Evolutionary conservation across 2,797 vertebrate genomes (phyloP).

Genomic region (Acipenser ruthenus): DNA sequence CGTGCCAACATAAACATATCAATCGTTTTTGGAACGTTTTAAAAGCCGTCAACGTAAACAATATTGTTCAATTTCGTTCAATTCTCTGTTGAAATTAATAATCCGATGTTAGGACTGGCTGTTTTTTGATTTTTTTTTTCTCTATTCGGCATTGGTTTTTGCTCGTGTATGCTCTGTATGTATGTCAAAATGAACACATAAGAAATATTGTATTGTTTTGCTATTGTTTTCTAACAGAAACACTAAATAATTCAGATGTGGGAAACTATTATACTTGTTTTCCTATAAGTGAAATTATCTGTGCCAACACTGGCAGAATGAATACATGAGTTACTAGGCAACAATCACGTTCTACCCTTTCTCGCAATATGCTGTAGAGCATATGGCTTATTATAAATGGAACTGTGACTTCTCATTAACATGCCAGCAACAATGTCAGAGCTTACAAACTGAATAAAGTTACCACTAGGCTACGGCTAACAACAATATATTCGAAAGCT

Average conservation of each 20-base stretch:
- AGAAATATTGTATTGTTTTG: constrained; percentile 52
- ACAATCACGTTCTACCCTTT: constrained; percentile 89
- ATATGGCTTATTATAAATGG: constrained; percentile 84
- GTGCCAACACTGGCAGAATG: constrained; percentile 84
- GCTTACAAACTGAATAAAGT: constrained; percentile 44
- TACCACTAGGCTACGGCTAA: not conserved
- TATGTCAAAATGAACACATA: constrained; percentile 24
- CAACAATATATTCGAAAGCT: no score
- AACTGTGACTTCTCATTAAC: constrained; percentile 80
- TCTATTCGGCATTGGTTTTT: not conserved
- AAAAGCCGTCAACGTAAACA: no score
- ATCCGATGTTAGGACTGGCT: no score
- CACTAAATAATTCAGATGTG: constrained; percentile 87
- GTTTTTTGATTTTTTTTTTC: no score
- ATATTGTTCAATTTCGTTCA: no score
- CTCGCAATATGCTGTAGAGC: constrained; percentile 76
- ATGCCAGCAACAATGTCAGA: constrained; percentile 77
- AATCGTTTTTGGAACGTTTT: no score
- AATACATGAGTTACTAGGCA: constrained; percentile 93
- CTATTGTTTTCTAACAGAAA: constrained; percentile 91
- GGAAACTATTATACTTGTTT: constrained; percentile 87
- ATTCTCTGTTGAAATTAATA: no score
- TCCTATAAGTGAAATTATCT: constrained; percentile 83
- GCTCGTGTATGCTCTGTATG: constrained; percentile 23
- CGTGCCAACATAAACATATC: no score